These are phyloP conservation scores for Silurus aristotelis DNA, from an alignment of 2,797 vertebrate genomes.

Conservation along the genomic window DNA sequence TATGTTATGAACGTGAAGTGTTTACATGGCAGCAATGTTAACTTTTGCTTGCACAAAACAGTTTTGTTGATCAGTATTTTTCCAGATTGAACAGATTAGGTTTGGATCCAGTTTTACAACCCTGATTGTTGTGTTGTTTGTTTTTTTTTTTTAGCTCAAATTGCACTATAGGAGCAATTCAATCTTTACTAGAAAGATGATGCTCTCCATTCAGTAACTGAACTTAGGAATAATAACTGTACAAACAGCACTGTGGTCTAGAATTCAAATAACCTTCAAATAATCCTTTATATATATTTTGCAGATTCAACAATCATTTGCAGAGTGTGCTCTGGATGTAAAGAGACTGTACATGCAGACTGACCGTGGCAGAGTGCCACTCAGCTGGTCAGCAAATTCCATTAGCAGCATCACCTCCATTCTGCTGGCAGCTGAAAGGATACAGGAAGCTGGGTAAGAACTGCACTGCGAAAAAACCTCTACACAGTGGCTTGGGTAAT, in stretches of 20 bases:
- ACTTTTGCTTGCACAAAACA: not conserved
- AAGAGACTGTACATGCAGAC: slow-evolving; percentile 64
- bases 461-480: not conserved
- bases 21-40: not conserved
- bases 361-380: not conserved
- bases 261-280: not conserved
- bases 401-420: slow-evolving; percentile 73
- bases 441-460: slow-evolving; percentile 83
- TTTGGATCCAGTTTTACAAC: not conserved
- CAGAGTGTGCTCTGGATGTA: slow-evolving; percentile 82
- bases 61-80: not conserved
- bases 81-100: not conserved
- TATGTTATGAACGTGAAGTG: not conserved
- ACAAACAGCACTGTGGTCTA: not conserved
- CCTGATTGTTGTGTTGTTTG: too few relatives aligned
- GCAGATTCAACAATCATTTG: slow-evolving; percentile 84
- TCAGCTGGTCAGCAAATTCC: slow-evolving; percentile 69
- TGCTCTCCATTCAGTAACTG: not conserved
- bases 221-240: not conserved
- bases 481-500: not conserved
- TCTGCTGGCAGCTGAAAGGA: slow-evolving; percentile 78
- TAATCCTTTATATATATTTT: not conserved
- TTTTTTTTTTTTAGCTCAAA: not conserved
- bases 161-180: not conserved
- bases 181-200: not conserved